Base-by-base conservation (phyloP, 2,888 invertebrate genomes). In the Spialia ferax region DNA sequence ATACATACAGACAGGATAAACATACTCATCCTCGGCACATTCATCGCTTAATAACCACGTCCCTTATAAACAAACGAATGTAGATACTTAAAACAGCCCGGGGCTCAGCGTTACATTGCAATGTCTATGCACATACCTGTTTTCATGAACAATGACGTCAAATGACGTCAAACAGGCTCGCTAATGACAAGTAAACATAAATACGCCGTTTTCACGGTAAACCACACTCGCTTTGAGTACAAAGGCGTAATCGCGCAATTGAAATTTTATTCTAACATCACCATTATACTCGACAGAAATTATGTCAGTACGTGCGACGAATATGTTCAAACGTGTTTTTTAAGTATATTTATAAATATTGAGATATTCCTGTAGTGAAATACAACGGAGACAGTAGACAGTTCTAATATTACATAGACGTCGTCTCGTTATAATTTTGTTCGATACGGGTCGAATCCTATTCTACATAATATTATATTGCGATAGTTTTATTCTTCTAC, bases 141-240 rank as follows among this genome's bases (percentile, higher is more conserved):
- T 56, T 59, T 22, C 42, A 32, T 22, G 35, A 35, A 56, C 56
- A 18, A 42, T 26, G 23, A 7, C 57, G 10, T 57, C 57, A 50
- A 18, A 42, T 26, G 23, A 7, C 57, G 10, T 57, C 57, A 50
- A 65, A 65, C 57, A 66, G 66, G 52, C 26, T 52, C 60, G 54
- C 29, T 66, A 61, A 66, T 66, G 66, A 66, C 22, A 45, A 66
- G 54, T 60, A 66, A 65, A 65, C 59, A 64, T 61, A 62, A 63
- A 55, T 45, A 63, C 65, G 29, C 35, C 50, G 29, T 59, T 50
- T 50, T 42, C 57, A 59, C 38, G 38, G 65, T 42, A 59, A 64
- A 26, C 50, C 61, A 62, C 59, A 52, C 29, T 29, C 23, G 50
- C 65, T 52, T 65, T 65, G 38, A 18, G 22, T 11, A 65, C 52